phyloP scores from a whole-genome alignment of 2,888 invertebrate species.

The Eristalinus sepulchralis region DNA sequence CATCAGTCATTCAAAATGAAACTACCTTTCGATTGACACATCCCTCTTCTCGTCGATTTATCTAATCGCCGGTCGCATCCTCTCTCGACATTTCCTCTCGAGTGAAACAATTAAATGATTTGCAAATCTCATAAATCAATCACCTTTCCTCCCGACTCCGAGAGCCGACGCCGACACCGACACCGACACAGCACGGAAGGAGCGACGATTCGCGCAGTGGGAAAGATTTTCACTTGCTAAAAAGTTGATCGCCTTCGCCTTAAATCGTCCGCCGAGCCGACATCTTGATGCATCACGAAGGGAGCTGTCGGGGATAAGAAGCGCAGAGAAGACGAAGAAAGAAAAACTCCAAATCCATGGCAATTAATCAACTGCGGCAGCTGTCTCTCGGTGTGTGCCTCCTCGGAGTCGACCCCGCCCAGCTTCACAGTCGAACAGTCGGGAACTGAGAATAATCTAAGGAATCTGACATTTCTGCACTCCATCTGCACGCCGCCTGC shows the following conservation, averaged over 20 bases:
- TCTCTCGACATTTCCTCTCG: background rate
- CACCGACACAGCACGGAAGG: background rate
- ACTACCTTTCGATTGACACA: constrained; percentile 55
- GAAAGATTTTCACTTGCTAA: constrained; percentile 54
- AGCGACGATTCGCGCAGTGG: background rate
- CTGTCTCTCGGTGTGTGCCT: constrained; percentile 63
- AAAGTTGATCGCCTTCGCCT: constrained; percentile 66
- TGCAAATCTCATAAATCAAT: constrained; percentile 71
- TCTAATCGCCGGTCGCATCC: constrained; percentile 46
- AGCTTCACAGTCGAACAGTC: background rate
- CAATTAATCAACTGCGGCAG: constrained; percentile 70
- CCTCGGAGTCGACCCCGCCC: constrained; percentile 3
- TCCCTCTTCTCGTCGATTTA: constrained; percentile 48
- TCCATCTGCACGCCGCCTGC: constrained; percentile 12
- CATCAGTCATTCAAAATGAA: constrained; percentile 45
- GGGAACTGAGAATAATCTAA: constrained; percentile 56
- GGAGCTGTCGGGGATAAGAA: constrained; percentile 13
- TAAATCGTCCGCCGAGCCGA: constrained; percentile 59
- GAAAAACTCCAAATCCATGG: constrained; percentile 46
- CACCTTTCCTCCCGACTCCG: constrained; percentile 60
- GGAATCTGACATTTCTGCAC: constrained; percentile 58
- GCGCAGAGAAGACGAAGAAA: constrained; percentile 9
- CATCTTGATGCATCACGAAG: constrained; percentile 63
- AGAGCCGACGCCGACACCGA: constrained; percentile 60
- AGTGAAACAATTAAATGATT: constrained; percentile 67